phyloP scores from a whole-genome alignment of 2,797 vertebrate genomes.

The Knipowitschia caucasica region DNA sequence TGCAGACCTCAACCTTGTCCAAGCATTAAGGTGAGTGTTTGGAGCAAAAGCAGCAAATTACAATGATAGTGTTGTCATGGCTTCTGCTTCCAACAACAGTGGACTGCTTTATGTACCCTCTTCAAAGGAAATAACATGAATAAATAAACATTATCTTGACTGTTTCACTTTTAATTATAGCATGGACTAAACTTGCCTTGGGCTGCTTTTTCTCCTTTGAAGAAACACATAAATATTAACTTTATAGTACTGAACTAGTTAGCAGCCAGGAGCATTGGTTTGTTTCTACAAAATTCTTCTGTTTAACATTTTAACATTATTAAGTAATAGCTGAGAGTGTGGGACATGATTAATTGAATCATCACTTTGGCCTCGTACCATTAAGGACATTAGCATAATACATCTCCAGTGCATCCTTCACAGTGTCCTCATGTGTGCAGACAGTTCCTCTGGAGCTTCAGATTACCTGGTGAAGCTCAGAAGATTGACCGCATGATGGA shows the following conservation, averaged over 20 bases:
- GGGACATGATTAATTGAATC: neutral
- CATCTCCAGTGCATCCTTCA: conserved; percentile 4
- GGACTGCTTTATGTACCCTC: neutral
- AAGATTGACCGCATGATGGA: conserved; percentile 98
- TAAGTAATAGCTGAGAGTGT: neutral
- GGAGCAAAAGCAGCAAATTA: neutral
- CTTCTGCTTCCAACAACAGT: neutral
- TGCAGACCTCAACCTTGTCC: conserved; percentile 96
- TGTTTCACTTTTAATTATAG: conserved; percentile 3
- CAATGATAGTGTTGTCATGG: neutral
- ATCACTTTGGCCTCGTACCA: neutral
- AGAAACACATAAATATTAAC: conserved; percentile 1
- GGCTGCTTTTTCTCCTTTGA: neutral
- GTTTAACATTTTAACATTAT: neutral
- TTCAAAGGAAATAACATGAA: neutral
- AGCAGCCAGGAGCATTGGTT: neutral
- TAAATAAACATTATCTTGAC: neutral
- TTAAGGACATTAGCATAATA: conserved; percentile 6
- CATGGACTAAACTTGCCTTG: neutral
- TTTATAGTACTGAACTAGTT: neutral
- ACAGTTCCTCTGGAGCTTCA: conserved; percentile 96
- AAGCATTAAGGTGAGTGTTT: conserved; percentile 88
- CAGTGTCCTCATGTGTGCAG: conserved; percentile 72
- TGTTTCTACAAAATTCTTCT: neutral
- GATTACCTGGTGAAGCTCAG: conserved; percentile 91